Conservation (phyloP, 2,113 vertebrate species). For the Phycodurus eques region DNA sequence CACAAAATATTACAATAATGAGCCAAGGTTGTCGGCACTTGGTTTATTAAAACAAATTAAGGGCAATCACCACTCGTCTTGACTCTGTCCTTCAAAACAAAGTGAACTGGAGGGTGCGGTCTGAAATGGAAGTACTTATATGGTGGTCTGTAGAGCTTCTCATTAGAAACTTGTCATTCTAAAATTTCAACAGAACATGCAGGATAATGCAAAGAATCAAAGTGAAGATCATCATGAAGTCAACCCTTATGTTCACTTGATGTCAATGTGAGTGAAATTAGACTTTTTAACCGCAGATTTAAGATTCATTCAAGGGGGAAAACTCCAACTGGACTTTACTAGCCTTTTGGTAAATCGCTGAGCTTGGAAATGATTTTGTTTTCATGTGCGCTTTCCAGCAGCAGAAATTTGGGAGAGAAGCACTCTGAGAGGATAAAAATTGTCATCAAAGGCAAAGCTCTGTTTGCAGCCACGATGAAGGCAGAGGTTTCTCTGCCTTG, state of each 20-base stretch:
- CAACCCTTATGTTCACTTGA: background rate
- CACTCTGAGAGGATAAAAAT: slow-evolving; percentile 37
- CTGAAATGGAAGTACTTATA: background rate
- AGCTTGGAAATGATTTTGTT: slow-evolving; percentile 3
- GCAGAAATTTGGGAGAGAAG: slow-evolving; percentile 20
- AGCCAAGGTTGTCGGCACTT: background rate
- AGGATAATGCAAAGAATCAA: background rate
- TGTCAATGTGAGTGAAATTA: background rate
- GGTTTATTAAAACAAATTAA: background rate
- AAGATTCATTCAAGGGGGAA: background rate
- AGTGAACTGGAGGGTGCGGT: background rate
- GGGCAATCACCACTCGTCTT: background rate
- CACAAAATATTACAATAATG: background rate
- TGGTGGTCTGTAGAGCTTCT: background rate
- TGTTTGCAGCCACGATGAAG: slow-evolving; percentile 37
- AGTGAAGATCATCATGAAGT: background rate
- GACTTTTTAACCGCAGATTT: background rate
- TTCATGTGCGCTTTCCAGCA: slow-evolving; percentile 13
- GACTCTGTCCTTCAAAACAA: background rate
- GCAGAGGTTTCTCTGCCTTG: slow-evolving; percentile 32
- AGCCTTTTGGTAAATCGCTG: background rate
- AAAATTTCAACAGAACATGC: background rate
- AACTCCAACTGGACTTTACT: background rate
- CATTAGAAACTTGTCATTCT: background rate
- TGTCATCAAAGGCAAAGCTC: slow-evolving; percentile 49